phyloP scores from a whole-genome alignment of 2,888 invertebrate species.

The Spialia ferax region DNA sequence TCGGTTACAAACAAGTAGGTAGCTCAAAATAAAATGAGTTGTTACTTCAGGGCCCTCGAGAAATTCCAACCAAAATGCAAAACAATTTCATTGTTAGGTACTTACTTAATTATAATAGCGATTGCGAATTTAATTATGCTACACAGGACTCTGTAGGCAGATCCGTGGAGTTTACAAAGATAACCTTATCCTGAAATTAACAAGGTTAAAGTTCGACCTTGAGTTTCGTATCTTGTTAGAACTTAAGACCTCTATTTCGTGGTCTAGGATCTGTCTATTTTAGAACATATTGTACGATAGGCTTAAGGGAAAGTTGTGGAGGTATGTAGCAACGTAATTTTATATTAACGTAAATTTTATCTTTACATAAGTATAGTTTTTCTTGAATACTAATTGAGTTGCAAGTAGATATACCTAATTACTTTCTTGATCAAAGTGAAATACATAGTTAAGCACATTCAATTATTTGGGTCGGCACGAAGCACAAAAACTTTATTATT shows the following conservation, averaged over 20 bases:
- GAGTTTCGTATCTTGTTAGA: constrained; percentile 8
- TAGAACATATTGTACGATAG: not conserved
- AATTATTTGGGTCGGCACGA: too few species aligned
- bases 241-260: not conserved
- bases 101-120: constrained; percentile 46
- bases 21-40: not conserved
- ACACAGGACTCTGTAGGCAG: constrained; percentile 42
- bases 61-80: constrained; percentile 39
- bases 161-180: constrained; percentile 36
- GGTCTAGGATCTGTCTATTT: constrained; percentile 7
- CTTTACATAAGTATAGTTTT: too few species aligned
- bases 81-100: constrained; percentile 39
- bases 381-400: too few species aligned
- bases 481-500: too few species aligned
- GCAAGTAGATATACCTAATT: too few species aligned
- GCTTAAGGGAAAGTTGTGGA: not conserved
- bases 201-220: constrained; percentile 42
- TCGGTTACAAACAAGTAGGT: constrained; percentile 1
- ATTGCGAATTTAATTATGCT: constrained; percentile 45
- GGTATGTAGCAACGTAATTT: too few species aligned
- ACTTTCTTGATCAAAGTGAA: too few species aligned
- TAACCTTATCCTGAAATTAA: constrained; percentile 46
- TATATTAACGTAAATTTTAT: too few species aligned
- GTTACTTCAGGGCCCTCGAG: constrained; percentile 36
- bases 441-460: too few species aligned